These are phyloP conservation scores for Falco naumanni DNA, from an alignment of 2,797 vertebrate species.

Conservation along the genomic window DNA sequence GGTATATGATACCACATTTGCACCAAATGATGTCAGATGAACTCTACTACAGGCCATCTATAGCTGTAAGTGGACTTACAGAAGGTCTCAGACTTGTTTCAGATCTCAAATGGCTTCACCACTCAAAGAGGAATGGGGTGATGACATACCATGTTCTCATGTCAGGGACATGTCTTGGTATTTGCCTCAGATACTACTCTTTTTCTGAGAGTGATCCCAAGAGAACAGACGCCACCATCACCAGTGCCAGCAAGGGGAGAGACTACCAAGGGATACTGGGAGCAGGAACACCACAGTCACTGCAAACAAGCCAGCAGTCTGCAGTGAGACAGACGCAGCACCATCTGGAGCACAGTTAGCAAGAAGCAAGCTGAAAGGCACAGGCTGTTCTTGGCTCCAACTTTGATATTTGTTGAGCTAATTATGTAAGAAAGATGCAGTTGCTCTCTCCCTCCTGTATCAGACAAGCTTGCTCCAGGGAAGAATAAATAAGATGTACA, in stretches of 20 bases:
- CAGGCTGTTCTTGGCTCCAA: neutral
- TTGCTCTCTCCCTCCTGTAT: neutral
- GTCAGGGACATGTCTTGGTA: neutral
- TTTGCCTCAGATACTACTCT: neutral
- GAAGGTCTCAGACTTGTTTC: neutral
- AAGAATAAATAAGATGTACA: neutral
- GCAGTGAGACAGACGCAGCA: neutral
- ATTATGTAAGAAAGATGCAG: neutral
- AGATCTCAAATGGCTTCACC: neutral
- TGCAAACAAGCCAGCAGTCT: neutral
- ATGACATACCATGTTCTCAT: neutral
- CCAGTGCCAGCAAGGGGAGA: rapidly evolving
- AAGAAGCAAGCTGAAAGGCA: neutral
- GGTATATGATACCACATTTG: neutral
- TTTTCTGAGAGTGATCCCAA: neutral
- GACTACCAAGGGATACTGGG: rapidly evolving
- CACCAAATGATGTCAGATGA: neutral
- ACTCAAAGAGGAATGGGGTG: neutral
- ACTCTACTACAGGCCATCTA: rapidly evolving
- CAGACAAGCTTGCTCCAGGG: neutral
- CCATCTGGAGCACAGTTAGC: rapidly evolving
- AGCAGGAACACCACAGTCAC: neutral
- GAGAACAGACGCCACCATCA: neutral
- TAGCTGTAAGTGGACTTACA: rapidly evolving
- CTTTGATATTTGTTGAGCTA: neutral